A percentile compares a stretch with the other conserved stretches of the same genome.
Evolutionary conservation across 1,140 invertebrate genomes (phyloP).

Genomic region (Phocides pigmalion): DNA sequence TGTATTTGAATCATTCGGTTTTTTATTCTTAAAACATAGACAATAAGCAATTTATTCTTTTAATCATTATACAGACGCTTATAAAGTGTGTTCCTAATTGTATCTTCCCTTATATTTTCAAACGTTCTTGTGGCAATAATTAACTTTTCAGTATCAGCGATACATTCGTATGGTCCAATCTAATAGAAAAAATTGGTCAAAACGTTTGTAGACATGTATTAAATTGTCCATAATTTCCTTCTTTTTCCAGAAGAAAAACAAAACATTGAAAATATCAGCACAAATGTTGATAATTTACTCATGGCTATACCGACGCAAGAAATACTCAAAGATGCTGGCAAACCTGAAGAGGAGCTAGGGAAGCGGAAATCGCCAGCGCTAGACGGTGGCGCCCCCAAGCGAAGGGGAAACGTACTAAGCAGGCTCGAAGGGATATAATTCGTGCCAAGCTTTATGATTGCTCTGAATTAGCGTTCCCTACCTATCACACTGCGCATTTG

Average conservation of each 20-base stretch:
- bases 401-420: slow-evolving; percentile 34
- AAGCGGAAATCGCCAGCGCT: slow-evolving; percentile 58
- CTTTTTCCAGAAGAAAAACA: slow-evolving; percentile 53
- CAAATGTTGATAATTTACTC: slow-evolving; percentile 58
- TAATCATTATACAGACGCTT: too few relatives aligned
- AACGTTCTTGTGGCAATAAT: too few relatives aligned
- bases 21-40: too few relatives aligned
- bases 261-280: slow-evolving; percentile 46
- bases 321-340: slow-evolving; percentile 48
- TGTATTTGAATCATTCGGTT: too few relatives aligned
- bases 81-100: too few relatives aligned
- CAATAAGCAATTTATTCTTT: too few relatives aligned
- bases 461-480: too few relatives aligned
- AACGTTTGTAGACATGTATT: background rate
- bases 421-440: slow-evolving; percentile 31
- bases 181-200: too few relatives aligned
- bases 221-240: slow-evolving; percentile 17
- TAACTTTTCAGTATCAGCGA: too few relatives aligned
- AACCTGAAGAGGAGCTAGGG: slow-evolving; percentile 20
- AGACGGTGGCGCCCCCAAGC: slow-evolving; percentile 43
- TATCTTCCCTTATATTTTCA: too few relatives aligned
- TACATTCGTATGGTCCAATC: too few relatives aligned
- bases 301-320: slow-evolving; percentile 65
- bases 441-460: background rate
- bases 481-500: too few relatives aligned